Conservation (phyloP, 2,797 vertebrate species). For the Microctenopoma lineatum region DNA sequence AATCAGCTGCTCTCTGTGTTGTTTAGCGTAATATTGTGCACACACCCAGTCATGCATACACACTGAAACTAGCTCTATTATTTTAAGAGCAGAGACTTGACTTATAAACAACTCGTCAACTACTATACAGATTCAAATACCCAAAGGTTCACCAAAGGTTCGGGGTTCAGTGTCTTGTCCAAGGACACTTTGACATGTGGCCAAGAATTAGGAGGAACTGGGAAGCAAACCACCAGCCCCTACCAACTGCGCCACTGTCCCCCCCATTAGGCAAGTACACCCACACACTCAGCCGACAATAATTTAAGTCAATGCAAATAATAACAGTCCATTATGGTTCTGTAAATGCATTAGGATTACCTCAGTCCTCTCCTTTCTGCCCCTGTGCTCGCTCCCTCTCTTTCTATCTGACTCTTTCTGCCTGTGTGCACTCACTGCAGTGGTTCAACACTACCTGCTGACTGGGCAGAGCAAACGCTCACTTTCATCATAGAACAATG, state of each 20-base stretch:
- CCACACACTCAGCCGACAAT: constrained; percentile 1
- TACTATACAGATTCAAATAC: too few species aligned
- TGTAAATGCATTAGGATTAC: constrained; percentile 41
- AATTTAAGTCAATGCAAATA: constrained; percentile 37
- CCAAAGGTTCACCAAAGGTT: too few species aligned
- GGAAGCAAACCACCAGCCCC: too few species aligned
- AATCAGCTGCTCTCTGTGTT: constrained; percentile 55
- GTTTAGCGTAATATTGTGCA: constrained; percentile 7
- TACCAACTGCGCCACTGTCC: too few species aligned
- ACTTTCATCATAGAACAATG: constrained; percentile 52
- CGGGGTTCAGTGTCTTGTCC: too few species aligned
- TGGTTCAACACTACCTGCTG: constrained; percentile 77
- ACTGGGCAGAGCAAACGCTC: constrained; percentile 80
- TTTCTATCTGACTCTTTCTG: constrained; percentile 26
- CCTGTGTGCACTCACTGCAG: constrained; percentile 69
- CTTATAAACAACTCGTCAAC: neutral
- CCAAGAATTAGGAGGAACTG: too few species aligned
- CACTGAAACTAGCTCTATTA: neutral
- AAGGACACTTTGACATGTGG: too few species aligned
- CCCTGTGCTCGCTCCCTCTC: constrained; percentile 14
- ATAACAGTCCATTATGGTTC: constrained; percentile 35
- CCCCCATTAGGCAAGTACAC: neutral
- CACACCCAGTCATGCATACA: neutral
- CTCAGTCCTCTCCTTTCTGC: constrained; percentile 28
- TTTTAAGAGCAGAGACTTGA: neutral